A percentile compares a stretch with the other conserved stretches of the same genome.
phyloP scores from a whole-genome alignment of 1,140 invertebrate species.

The Himalopsyche phryganea region DNA sequence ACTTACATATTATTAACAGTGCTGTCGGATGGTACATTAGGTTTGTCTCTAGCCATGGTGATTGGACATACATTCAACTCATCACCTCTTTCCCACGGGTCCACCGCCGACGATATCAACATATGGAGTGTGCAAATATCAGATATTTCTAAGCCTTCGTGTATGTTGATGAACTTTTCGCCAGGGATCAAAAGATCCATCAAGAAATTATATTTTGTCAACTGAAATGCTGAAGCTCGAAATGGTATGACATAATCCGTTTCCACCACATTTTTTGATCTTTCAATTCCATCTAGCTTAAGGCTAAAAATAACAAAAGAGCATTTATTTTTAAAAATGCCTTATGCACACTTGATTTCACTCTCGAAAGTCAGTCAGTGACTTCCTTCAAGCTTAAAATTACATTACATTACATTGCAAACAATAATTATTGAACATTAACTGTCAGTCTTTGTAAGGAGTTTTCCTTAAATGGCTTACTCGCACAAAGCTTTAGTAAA shows the following conservation, averaged over 20 bases:
- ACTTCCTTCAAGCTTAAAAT: too few species aligned
- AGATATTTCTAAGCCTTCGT: constrained; percentile 43
- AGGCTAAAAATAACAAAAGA: constrained; percentile 47
- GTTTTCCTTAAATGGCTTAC: too few species aligned
- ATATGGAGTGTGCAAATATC: constrained; percentile 60
- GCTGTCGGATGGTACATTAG: too few species aligned
- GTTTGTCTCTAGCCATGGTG: constrained; percentile 34
- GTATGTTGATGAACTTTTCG: constrained; percentile 44
- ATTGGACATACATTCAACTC: constrained; percentile 50
- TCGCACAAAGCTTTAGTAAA: too few species aligned
- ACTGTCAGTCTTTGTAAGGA: too few species aligned
- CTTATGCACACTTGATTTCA: too few species aligned
- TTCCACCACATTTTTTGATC: constrained; percentile 44
- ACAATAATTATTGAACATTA: too few species aligned
- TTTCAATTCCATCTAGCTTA: constrained; percentile 61
- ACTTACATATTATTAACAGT: too few species aligned
- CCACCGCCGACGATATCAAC: constrained; percentile 58
- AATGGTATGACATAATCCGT: constrained; percentile 55
- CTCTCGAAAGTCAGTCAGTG: too few species aligned
- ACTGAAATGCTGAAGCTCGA: constrained; percentile 57
- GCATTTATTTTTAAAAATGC: too few species aligned
- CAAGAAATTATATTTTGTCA: constrained; percentile 56
- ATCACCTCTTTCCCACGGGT: constrained; percentile 51
- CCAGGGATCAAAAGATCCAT: constrained; percentile 58
- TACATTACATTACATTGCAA: too few species aligned